These are phyloP conservation scores for Callopanchax toddi DNA, from an alignment of 2,113 vertebrate species.

Conservation along the genomic window DNA sequence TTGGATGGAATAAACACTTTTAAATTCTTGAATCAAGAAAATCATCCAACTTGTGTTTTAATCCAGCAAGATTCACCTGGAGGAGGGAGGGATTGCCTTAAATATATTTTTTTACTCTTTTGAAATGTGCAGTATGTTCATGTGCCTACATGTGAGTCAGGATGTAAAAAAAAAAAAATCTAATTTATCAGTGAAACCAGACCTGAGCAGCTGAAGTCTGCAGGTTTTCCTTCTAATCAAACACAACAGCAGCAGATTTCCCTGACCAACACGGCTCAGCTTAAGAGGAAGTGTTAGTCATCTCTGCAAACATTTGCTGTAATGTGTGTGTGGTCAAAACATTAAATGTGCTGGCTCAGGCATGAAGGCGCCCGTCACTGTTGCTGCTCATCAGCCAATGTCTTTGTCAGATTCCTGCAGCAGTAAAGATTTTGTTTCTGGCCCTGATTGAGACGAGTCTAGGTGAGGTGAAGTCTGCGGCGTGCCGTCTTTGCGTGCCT, in stretches of 20 bases:
- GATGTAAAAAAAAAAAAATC: not conserved
- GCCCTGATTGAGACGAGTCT: constrained; percentile 6
- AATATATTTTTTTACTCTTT: constrained; percentile 67
- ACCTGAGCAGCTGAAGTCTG: not conserved
- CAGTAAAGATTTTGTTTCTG: constrained; percentile 1
- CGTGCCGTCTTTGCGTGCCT: not conserved
- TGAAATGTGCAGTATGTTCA: constrained; percentile 44
- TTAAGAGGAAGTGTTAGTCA: not conserved
- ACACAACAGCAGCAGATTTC: constrained; percentile 7
- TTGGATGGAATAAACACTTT: not conserved
- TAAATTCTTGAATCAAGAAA: not conserved
- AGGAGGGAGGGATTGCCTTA: constrained; percentile 54
- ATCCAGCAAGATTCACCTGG: not conserved
- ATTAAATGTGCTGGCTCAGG: not conserved
- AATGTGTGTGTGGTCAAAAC: not conserved
- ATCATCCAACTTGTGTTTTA: constrained; percentile 5
- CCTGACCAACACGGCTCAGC: not conserved
- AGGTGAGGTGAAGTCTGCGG: constrained; percentile 30
- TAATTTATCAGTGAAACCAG: not conserved
- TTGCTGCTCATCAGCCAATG: not conserved
- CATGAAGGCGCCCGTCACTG: not conserved
- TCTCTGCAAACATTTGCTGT: constrained; percentile 16
- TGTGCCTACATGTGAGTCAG: constrained; percentile 32
- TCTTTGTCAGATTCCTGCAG: not conserved
- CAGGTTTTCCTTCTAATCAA: constrained; percentile 8